Base-by-base conservation (phyloP, 2,888 invertebrate genomes). In the Rutpela maculata region DNA sequence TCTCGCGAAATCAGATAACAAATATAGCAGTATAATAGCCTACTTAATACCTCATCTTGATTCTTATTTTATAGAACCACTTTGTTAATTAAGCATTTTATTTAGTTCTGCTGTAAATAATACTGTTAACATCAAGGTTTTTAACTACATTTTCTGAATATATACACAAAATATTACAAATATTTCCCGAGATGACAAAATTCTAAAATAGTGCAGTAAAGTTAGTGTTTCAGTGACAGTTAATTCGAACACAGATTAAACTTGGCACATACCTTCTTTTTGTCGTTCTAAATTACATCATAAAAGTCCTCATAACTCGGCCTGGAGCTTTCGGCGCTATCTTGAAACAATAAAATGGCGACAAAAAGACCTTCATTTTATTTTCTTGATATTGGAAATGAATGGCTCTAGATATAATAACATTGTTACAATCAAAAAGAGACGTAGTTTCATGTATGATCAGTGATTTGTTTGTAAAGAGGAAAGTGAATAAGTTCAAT, bases 31-130 rank as follows among this genome's bases (percentile, higher is more conserved):
- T 43, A 65, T 65, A 65, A 19, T 38, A 43, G 43, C n/a, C 31
- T 65, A 38, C 43, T 65, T 65, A 43, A 65, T 65, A 43, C 65
- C 43, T 38, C 65, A 65, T 65, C 31, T 60, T 60, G 60, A 60
- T 60, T 60, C 60, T 63, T 35, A 63, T 63, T 63, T 65, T 65
- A 65, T 65, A 65, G 65, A 43, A 43, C 65, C 65, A 65, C 43
- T 12, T 65, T 65, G 43, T 65, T 65, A 65, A 65, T 65, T 65
- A 31, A 43, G 43, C 65, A 22, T 65, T 65, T 65, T 63, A 65
- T 65, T 65, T 50, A 65, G 19, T 19, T 65, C 15, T 65, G 43
- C 22, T 43, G 43, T 43, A 65, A 65, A 65, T 35, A 65, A 31
- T 43, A 19, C 38, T 38, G 65, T 19, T 65, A 65, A 17, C 43